Percentiles rank a stretch among this genome's conserved stretches.
Conservation (phyloP, 2,113 vertebrate genomes). For the Raphicerus campestris region DNA sequence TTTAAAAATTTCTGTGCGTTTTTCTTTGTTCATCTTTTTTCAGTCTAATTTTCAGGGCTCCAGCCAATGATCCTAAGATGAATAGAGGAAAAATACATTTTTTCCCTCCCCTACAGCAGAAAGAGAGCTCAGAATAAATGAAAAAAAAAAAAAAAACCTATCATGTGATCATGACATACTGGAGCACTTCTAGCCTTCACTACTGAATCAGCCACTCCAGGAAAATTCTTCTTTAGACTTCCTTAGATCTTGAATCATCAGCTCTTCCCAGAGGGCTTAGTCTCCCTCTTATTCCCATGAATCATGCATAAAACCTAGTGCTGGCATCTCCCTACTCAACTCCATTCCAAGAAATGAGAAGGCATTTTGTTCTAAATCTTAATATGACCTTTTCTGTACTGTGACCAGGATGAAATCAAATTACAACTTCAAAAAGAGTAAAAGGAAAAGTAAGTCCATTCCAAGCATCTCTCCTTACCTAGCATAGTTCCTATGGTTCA, state of each 20-base stretch:
- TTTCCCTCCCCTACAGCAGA: not conserved
- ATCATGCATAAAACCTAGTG: not conserved
- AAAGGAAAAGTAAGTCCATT: not conserved
- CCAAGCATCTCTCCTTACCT: not conserved
- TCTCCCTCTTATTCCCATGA: not conserved
- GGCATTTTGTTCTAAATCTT: not conserved
- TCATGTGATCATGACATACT: not conserved
- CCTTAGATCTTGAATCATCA: not conserved
- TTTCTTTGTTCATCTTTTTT: not conserved
- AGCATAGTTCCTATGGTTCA: not conserved
- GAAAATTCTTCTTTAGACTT: not conserved
- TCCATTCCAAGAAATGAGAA: not conserved
- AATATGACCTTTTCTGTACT: not conserved
- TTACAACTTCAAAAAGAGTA: not conserved
- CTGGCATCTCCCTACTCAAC: not conserved
- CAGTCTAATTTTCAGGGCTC: not conserved
- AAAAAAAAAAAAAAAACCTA: not conserved
- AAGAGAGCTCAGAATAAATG: not conserved
- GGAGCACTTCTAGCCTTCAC: not conserved
- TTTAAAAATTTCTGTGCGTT: not conserved
- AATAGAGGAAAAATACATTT: not conserved
- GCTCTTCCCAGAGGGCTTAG: not conserved
- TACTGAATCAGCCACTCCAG: not conserved
- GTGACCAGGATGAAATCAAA: not conserved
- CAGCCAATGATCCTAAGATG: not conserved